These are phyloP conservation scores for Silurus meridionalis DNA, from an alignment of 2,113 vertebrate genomes.

Conservation along the genomic window DNA sequence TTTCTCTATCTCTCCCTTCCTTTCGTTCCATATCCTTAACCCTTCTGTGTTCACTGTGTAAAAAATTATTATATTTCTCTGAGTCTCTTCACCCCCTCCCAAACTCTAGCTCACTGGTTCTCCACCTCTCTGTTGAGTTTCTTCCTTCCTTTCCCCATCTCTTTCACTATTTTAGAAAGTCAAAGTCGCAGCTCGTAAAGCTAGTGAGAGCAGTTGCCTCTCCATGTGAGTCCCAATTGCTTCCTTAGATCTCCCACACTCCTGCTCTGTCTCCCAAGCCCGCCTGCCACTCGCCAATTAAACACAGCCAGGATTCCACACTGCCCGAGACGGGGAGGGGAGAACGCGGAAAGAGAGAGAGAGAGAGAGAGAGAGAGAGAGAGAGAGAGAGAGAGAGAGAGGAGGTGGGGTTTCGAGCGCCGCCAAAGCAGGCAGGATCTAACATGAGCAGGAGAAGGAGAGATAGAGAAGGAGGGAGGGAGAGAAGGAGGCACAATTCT, in stretches of 20 bases:
- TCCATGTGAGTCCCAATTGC: slow-evolving; percentile 50
- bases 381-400: slow-evolving; percentile 40
- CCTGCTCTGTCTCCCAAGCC: slow-evolving; percentile 54
- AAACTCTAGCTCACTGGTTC: slow-evolving; percentile 47
- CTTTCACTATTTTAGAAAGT: slow-evolving; percentile 29
- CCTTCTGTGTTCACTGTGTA: slow-evolving; percentile 20
- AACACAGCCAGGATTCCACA: slow-evolving; percentile 75
- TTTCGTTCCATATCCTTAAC: slow-evolving; percentile 47
- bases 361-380: slow-evolving; percentile 62
- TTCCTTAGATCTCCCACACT: slow-evolving; percentile 49
- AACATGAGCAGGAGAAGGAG: slow-evolving; percentile 47
- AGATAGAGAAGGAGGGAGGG: slow-evolving; percentile 36
- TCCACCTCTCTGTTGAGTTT: slow-evolving; percentile 45
- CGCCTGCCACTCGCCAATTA: slow-evolving; percentile 73
- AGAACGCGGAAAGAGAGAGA: slow-evolving; percentile 56
- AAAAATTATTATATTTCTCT: background rate
- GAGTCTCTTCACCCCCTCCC: slow-evolving; percentile 29
- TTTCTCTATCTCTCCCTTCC: slow-evolving; percentile 42
- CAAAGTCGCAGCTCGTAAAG: slow-evolving; percentile 42
- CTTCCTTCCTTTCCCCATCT: slow-evolving; percentile 47
- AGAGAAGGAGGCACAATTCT: background rate
- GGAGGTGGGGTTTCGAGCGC: slow-evolving; percentile 50
- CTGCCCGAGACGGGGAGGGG: slow-evolving; percentile 59
- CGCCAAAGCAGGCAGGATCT: slow-evolving; percentile 49
- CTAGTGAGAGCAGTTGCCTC: slow-evolving; percentile 40